phyloP scores from a whole-genome alignment of 1,140 invertebrate genomes.

The Scaptomyza montana region DNA sequence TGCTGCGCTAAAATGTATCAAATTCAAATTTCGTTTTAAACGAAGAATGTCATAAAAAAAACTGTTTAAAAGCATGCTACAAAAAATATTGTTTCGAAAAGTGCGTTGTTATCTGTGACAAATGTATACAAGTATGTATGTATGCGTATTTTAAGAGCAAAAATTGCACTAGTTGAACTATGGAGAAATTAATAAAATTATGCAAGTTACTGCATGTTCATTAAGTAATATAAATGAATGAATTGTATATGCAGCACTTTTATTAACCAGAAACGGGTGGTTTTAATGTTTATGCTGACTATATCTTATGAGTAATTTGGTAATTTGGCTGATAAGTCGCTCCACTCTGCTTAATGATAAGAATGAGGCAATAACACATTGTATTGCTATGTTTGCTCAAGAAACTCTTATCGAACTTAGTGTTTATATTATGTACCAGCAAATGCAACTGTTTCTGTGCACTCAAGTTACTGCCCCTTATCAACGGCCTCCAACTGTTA shows the following conservation, averaged over 20 bases:
- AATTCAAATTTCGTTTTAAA: conserved; percentile 18
- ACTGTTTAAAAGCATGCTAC: conserved; percentile 11
- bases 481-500: conserved; percentile 39
- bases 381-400: background rate
- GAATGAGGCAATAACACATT: conserved; percentile 8
- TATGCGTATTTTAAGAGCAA: background rate
- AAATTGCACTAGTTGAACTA: background rate
- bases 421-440: background rate
- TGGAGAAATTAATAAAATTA: conserved; percentile 21
- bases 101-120: background rate
- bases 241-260: conserved; percentile 46
- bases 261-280: background rate
- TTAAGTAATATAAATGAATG: conserved; percentile 59
- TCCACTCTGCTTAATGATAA: conserved; percentile 22
- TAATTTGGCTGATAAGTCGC: background rate
- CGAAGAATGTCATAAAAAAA: background rate
- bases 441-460: conserved; percentile 7
- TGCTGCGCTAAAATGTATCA: conserved; percentile 23
- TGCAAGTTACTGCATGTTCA: conserved; percentile 33
- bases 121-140: background rate
- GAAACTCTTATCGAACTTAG: conserved; percentile 24
- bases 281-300: conserved; percentile 33
- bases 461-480: conserved; percentile 26
- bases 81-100: background rate
- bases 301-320: background rate